These are phyloP conservation scores for Aphaenogaster floridana DNA, from an alignment of 1,140 invertebrate genomes.

Conservation along the genomic window DNA sequence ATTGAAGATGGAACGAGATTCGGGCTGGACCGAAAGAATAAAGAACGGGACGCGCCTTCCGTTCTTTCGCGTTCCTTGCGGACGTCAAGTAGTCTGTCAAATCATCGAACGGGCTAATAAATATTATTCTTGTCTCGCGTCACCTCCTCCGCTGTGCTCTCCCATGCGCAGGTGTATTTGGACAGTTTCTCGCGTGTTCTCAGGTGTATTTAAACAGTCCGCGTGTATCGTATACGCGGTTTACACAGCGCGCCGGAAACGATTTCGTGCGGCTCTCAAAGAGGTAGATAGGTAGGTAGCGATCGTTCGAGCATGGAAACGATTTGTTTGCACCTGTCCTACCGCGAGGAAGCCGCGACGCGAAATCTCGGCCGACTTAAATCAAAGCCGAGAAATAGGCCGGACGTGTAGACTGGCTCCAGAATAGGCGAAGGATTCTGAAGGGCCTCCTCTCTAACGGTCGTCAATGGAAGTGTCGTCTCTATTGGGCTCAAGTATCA, in stretches of 20 bases:
- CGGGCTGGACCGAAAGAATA: background rate
- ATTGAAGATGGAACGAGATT: background rate
- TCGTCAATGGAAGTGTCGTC: background rate
- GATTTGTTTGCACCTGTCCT: conserved; percentile 51
- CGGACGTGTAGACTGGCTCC: no score
- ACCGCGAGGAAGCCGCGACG: background rate
- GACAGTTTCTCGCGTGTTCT: conserved; percentile 26
- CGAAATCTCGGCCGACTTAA: background rate
- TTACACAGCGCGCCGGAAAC: conserved; percentile 41
- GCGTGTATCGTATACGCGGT: conserved; percentile 5
- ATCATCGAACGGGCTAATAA: conserved; percentile 46
- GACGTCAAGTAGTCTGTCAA: conserved; percentile 25
- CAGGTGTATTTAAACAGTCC: conserved; percentile 30
- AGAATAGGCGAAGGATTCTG: background rate
- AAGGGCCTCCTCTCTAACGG: conserved; percentile 30
- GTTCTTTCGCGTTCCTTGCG: background rate
- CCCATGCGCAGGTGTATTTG: conserved; percentile 43
- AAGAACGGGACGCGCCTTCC: background rate
- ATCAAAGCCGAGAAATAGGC: conserved; percentile 6
- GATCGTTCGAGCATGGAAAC: conserved; percentile 24
- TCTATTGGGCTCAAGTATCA: background rate
- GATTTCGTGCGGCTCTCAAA: conserved; percentile 41
- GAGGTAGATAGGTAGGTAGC: background rate
- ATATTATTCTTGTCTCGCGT: conserved; percentile 56
- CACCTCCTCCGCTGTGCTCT: background rate